phyloP scores from a whole-genome alignment of 2,113 vertebrate genomes.

The Centrocercus urophasianus region DNA sequence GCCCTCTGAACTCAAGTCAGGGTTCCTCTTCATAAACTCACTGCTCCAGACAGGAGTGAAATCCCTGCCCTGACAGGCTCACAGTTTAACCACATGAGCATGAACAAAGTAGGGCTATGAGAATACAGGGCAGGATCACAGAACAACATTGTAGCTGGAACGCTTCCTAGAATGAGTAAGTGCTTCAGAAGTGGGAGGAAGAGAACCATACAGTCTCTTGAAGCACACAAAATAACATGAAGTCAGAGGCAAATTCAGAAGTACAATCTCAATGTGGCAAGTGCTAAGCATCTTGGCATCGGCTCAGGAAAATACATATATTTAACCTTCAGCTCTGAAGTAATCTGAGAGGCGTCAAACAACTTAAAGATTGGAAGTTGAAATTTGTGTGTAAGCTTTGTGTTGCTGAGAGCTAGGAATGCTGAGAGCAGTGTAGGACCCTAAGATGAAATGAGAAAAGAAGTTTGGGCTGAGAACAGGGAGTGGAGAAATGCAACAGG shows the following conservation, averaged over 20 bases:
- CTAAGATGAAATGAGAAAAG: constrained; percentile 8
- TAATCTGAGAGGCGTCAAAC: background rate
- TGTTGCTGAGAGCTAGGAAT: background rate
- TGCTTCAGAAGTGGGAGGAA: constrained; percentile 66
- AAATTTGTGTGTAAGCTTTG: background rate
- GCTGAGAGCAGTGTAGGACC: background rate
- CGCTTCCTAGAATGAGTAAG: constrained; percentile 64
- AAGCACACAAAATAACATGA: constrained; percentile 61
- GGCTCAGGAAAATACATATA: constrained; percentile 44
- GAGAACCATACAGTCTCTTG: constrained; percentile 43
- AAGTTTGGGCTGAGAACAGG: constrained; percentile 21
- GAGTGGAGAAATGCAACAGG: constrained; percentile 43
- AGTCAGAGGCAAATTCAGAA: constrained; percentile 53
- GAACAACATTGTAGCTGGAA: constrained; percentile 46
- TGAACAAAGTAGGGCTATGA: constrained; percentile 28
- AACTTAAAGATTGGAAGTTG: background rate
- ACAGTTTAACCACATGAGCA: constrained; percentile 55
- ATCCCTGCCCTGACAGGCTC: constrained; percentile 41
- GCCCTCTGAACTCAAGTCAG: background rate
- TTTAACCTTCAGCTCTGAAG: constrained; percentile 53
- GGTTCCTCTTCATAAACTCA: background rate
- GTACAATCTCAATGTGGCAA: background rate
- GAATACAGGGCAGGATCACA: constrained; percentile 52
- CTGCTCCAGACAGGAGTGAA: constrained; percentile 9
- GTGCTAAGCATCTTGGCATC: constrained; percentile 21